Conservation (phyloP, 23 tunicate species). For the Oikopleura vanhoeffeni region DNA sequence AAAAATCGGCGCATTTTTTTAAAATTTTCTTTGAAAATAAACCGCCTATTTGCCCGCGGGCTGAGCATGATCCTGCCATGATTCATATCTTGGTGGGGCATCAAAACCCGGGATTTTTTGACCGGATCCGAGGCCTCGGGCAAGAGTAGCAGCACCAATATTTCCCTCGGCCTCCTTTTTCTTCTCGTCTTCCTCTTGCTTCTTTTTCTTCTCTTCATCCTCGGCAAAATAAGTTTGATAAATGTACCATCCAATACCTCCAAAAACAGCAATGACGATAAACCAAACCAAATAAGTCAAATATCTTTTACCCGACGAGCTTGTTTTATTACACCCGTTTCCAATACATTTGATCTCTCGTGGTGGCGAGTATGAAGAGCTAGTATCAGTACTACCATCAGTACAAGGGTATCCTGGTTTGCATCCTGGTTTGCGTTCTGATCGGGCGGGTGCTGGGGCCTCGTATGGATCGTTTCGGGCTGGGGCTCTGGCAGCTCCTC, state of each 20-base stretch:
- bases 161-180: constrained; percentile 2
- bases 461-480: too few relatives aligned
- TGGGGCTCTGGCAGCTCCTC: not conserved
- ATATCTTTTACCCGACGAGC: not conserved
- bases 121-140: not conserved
- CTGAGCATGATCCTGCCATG: constrained; percentile 16
- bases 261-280: constrained; percentile 3
- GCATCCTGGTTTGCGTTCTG: constrained; percentile 2
- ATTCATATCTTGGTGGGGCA: constrained; percentile 5
- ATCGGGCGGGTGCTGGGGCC: too few relatives aligned
- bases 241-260: constrained; percentile 12
- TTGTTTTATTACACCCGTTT: not conserved
- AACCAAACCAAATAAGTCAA: not conserved
- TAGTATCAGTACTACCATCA: not conserved
- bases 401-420: constrained; percentile 1
- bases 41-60: too few relatives aligned
- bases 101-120: not conserved
- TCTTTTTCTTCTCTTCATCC: constrained; percentile 4
- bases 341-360: constrained; percentile 10
- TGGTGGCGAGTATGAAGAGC: not conserved
- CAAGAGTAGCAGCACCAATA: constrained; percentile 7
- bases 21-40: too few relatives aligned
- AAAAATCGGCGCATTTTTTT: too few relatives aligned
- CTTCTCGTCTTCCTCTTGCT: constrained; percentile 10
- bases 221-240: not conserved